phyloP scores from a whole-genome alignment of 2,888 invertebrate species.

The Lacanobia wlatinum region DNA sequence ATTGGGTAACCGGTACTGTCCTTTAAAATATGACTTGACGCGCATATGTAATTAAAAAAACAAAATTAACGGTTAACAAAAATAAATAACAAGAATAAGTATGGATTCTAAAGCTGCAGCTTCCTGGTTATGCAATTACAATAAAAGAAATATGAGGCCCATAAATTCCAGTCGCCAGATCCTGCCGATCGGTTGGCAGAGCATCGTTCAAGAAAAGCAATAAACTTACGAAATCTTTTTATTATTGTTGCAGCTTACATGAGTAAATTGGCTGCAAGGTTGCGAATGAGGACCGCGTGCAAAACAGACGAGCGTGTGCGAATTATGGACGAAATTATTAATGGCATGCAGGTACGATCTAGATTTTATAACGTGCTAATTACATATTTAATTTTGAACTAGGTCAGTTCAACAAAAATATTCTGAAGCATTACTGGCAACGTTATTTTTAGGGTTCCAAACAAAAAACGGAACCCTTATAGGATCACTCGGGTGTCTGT shows the following conservation, averaged over 20 bases:
- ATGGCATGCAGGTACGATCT: conserved; percentile 95
- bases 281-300: conserved; percentile 95
- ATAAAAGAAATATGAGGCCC: conserved; percentile 21
- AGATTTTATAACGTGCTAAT: conserved; percentile 32
- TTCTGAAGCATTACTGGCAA: background rate
- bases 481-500: too few species aligned
- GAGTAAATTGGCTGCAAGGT: conserved; percentile 91
- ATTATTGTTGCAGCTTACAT: conserved; percentile 89
- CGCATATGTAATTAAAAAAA: background rate
- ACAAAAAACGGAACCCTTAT: too few species aligned
- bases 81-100: conserved; percentile 7
- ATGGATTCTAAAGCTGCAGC: conserved; percentile 1
- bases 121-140: conserved; percentile 47
- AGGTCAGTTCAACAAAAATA: conserved; percentile 1
- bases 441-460: background rate
- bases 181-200: conserved; percentile 22
- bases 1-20: background rate
- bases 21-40: background rate
- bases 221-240: conserved; percentile 26
- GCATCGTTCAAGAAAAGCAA: conserved; percentile 32
- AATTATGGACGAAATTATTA: conserved; percentile 98
- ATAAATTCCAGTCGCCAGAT: conserved; percentile 39
- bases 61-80: background rate
- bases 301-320: conserved; percentile 97
- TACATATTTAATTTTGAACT: conserved; percentile 16